Conservation (phyloP, 2,797 vertebrate species). For the Crypturellus tataupa region DNA sequence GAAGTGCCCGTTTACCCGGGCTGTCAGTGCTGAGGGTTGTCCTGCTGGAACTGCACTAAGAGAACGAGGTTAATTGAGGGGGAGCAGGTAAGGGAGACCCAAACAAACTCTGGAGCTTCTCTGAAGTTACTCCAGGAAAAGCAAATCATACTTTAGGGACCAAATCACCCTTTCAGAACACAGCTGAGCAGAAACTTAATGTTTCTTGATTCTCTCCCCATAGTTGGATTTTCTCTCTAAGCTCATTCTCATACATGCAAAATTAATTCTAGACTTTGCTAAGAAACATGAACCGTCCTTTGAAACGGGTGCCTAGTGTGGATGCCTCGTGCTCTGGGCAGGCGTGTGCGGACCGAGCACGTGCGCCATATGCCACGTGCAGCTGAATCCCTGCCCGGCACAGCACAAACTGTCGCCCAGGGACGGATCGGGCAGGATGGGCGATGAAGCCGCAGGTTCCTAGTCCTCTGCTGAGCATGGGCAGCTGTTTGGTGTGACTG, state of each 20-base stretch:
- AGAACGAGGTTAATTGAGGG: background rate
- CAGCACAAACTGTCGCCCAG: background rate
- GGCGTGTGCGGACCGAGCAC: fast-evolving
- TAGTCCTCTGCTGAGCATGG: background rate
- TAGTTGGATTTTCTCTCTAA: background rate
- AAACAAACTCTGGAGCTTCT: background rate
- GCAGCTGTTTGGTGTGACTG: background rate
- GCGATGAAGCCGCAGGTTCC: background rate
- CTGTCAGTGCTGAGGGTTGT: background rate
- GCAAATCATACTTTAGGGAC: background rate
- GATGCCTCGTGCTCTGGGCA: background rate
- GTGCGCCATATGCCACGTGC: fast-evolving
- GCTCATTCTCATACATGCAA: background rate
- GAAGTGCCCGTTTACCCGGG: background rate
- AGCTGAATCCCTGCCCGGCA: background rate
- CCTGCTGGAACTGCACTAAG: background rate
- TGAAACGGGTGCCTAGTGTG: background rate
- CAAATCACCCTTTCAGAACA: background rate
- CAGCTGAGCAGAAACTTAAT: background rate
- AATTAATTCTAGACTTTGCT: background rate
- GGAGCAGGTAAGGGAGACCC: background rate
- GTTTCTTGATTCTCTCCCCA: background rate
- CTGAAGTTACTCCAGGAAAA: background rate
- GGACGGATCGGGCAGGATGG: background rate
- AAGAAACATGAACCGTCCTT: background rate